Conservation (phyloP, 2,113 vertebrate genomes). For the Redunca redunca region DNA sequence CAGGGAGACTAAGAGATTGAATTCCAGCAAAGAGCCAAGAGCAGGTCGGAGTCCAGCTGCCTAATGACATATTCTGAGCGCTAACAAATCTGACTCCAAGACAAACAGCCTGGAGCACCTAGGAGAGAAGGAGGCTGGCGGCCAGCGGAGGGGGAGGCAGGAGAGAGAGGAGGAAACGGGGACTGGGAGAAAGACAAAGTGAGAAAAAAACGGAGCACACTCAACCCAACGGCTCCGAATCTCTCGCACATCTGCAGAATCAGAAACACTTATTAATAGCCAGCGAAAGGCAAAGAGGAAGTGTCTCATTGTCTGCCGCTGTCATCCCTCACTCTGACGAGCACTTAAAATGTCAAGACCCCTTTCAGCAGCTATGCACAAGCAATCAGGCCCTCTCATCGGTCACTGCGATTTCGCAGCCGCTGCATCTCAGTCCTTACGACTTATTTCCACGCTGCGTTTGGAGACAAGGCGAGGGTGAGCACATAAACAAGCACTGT, state of each 20-base stretch:
- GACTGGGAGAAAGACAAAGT: constrained; percentile 18
- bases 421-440: neutral
- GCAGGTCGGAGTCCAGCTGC: neutral
- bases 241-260: constrained; percentile 62
- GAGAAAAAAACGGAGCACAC: neutral
- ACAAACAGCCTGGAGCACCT: constrained; percentile 48
- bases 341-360: constrained; percentile 84
- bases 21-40: neutral
- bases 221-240: constrained; percentile 40
- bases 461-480: neutral
- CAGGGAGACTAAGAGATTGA: neutral
- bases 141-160: neutral
- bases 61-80: constrained; percentile 59
- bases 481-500: neutral
- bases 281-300: constrained; percentile 76
- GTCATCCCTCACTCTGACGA: constrained; percentile 84
- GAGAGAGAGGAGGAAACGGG: neutral
- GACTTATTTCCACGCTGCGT: neutral
- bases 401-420: constrained; percentile 68
- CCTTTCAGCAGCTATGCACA: constrained; percentile 82
- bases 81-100: constrained; percentile 46
- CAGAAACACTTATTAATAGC: constrained; percentile 77
- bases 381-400: constrained; percentile 79
- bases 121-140: constrained; percentile 3
- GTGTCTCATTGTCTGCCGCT: constrained; percentile 79